A percentile compares a stretch with the other conserved stretches of the same genome.
phyloP scores from a whole-genome alignment of 1,140 invertebrate species.

The Leptopilina boulardi region DNA sequence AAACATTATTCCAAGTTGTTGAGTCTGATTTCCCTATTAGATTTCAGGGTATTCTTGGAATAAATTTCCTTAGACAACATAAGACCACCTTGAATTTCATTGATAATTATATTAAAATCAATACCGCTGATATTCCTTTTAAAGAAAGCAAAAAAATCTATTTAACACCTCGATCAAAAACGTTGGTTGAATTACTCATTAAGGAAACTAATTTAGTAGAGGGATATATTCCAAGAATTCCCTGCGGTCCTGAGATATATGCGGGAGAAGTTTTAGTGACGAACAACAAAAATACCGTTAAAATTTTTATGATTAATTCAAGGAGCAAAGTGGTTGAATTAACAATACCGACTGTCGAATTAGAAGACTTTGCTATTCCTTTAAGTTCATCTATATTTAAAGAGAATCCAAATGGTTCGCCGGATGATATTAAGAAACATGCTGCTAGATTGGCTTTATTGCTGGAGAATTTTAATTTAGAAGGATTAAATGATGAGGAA shows the following conservation, averaged over 20 bases:
- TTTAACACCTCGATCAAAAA: neutral
- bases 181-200: neutral
- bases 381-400: neutral
- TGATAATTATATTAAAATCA: neutral
- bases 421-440: neutral
- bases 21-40: neutral
- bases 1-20: neutral
- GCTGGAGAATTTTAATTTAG: neutral
- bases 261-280: neutral
- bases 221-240: neutral
- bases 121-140: neutral
- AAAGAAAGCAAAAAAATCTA: neutral
- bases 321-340: neutral
- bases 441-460: neutral
- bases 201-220: neutral
- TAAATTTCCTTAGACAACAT: neutral
- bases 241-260: neutral
- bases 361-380: neutral
- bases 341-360: neutral
- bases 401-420: neutral
- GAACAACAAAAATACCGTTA: neutral
- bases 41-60: neutral
- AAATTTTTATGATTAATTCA: neutral
- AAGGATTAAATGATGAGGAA: neutral
- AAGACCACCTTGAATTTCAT: neutral